These are phyloP conservation scores for Neolamprologus cancellatus DNA, from an alignment of 2,113 vertebrate genomes.

Conservation along the genomic window DNA sequence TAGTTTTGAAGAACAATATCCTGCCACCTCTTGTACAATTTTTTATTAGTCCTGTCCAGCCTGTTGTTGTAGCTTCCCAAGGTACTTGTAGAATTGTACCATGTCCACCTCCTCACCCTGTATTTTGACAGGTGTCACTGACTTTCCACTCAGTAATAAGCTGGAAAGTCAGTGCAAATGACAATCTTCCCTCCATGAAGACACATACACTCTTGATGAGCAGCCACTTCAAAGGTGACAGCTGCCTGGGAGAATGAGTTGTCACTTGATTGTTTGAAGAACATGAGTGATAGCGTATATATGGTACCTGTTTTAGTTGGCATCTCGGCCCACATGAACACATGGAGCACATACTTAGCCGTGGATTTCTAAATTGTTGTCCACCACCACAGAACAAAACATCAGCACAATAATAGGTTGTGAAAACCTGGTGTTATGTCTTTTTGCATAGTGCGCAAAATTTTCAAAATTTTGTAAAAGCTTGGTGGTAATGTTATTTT, in stretches of 20 bases:
- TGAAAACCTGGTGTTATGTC: background rate
- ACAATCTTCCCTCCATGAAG: constrained; percentile 51
- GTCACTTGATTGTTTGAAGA: constrained; percentile 35
- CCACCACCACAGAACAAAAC: background rate
- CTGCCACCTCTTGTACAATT: constrained; percentile 22
- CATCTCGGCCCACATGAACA: constrained; percentile 36
- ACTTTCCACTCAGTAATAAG: constrained; percentile 41
- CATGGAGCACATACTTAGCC: constrained; percentile 3
- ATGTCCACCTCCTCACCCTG: constrained; percentile 41
- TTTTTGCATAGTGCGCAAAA: background rate
- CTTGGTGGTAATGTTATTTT: background rate
- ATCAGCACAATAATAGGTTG: constrained; percentile 13
- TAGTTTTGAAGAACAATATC: constrained; percentile 28
- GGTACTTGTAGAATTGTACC: constrained; percentile 22
- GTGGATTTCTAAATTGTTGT: constrained; percentile 13
- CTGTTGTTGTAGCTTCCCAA: constrained; percentile 27
- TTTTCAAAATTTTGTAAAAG: background rate
- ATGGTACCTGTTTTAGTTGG: background rate
- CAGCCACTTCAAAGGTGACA: constrained; percentile 49
- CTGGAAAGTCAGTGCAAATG: constrained; percentile 40
- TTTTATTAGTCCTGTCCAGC: constrained; percentile 44
- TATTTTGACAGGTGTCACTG: constrained; percentile 57
- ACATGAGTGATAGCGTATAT: constrained; percentile 31
- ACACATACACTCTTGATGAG: constrained; percentile 45
- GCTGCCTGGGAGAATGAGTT: constrained; percentile 36